These are phyloP conservation scores for Chelonus formosanus DNA, from an alignment of 2,888 invertebrate species.

Conservation along the genomic window DNA sequence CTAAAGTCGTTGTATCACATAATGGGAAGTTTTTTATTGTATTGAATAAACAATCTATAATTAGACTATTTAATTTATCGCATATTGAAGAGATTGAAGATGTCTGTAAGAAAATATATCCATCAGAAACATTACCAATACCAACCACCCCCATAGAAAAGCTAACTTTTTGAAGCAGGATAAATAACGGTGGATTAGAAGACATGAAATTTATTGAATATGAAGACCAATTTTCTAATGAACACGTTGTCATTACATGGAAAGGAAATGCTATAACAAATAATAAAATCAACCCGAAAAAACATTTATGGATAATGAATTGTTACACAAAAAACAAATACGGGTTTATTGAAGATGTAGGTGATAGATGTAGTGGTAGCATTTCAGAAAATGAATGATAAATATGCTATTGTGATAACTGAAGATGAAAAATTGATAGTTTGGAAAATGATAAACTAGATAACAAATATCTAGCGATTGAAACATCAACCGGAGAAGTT, in stretches of 20 bases:
- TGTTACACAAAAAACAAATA: conserved; percentile 44
- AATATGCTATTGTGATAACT: conserved; percentile 48
- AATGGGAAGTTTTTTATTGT: conserved; percentile 70
- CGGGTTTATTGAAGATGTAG: conserved; percentile 36
- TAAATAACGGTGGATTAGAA: conserved; percentile 45
- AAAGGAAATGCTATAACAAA: conserved; percentile 13
- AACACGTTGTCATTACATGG: conserved; percentile 31
- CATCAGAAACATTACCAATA: neutral
- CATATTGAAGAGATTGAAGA: conserved; percentile 27
- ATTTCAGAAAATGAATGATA: conserved; percentile 45
- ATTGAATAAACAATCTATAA: conserved; percentile 68
- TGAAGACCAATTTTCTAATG: conserved; percentile 6
- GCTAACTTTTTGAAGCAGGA: conserved; percentile 51
- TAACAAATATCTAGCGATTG: conserved; percentile 71
- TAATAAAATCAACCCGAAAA: too few species aligned
- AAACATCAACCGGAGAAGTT: conserved; percentile 72
- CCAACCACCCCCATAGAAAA: conserved; percentile 54
- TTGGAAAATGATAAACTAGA: conserved; percentile 58
- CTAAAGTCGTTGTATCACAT: conserved; percentile 66
- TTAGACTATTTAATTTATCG: conserved; percentile 66
- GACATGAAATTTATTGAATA: conserved; percentile 45
- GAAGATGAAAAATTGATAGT: conserved; percentile 47
- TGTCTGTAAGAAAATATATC: neutral
- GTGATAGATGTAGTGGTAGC: conserved; percentile 39
- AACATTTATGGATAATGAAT: neutral